Conservation (phyloP, 2,888 invertebrate genomes). For the Deilephila elpenor region DNA sequence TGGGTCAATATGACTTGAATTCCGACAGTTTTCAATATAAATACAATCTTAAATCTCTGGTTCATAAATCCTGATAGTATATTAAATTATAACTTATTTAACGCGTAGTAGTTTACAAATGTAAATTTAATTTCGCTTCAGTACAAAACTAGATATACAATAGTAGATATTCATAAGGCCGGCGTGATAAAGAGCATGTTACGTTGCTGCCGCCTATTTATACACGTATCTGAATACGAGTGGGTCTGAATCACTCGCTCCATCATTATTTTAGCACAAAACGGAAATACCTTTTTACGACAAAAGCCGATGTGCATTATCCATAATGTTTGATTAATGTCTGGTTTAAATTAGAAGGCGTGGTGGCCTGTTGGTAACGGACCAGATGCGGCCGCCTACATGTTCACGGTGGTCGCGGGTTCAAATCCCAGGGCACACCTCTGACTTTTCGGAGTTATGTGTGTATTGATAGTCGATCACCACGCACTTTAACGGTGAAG, state of each 20-base stretch:
- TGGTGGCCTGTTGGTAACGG: too few species aligned
- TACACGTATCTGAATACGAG: conserved; percentile 26
- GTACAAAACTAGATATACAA: not conserved
- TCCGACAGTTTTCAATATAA: too few species aligned
- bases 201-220: conserved; percentile 29
- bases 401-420: too few species aligned
- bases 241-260: conserved; percentile 28
- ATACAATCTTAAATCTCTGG: too few species aligned
- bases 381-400: too few species aligned
- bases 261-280: conserved; percentile 25
- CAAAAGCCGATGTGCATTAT: not conserved
- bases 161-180: conserved; percentile 24
- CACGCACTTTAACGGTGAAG: too few species aligned
- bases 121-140: not conserved
- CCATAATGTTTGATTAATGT: not conserved
- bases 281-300: conserved; percentile 7
- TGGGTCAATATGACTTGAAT: too few species aligned
- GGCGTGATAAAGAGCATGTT: conserved; percentile 18
- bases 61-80: not conserved
- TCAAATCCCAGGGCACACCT: too few species aligned
- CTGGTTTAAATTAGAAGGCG: not conserved
- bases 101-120: not conserved
- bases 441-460: too few species aligned
- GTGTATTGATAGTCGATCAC: too few species aligned
- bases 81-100: not conserved